These are phyloP conservation scores for Brachypteracias leptosomus DNA, from an alignment of 2,113 vertebrate genomes.

Conservation along the genomic window DNA sequence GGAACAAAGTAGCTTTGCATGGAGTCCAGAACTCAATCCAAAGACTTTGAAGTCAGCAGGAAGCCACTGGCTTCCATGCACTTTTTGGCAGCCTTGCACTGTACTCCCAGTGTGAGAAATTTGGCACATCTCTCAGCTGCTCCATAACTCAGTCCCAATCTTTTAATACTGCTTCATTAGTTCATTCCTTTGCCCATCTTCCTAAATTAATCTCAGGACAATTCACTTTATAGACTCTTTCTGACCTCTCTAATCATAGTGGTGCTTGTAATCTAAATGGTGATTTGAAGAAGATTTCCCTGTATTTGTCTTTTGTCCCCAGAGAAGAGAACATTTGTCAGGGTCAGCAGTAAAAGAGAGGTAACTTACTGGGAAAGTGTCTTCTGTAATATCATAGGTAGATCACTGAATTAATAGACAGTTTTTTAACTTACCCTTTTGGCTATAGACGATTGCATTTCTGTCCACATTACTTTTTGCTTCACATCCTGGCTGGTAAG, in stretches of 20 bases:
- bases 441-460: neutral
- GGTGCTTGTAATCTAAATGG: neutral
- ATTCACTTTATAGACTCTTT: slow-evolving; percentile 1
- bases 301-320: neutral
- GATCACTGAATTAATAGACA: neutral
- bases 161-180: neutral
- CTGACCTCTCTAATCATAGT: neutral
- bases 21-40: neutral
- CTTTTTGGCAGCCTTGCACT: neutral
- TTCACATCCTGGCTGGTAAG: neutral
- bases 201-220: slow-evolving; percentile 28
- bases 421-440: neutral
- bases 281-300: neutral
- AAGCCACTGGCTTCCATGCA: neutral
- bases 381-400: neutral
- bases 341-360: neutral
- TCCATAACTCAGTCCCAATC: neutral
- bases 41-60: slow-evolving; percentile 16
- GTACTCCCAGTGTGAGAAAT: neutral
- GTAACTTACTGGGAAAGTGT: neutral
- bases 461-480: neutral
- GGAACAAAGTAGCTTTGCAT: neutral
- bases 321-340: neutral
- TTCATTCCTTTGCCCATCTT: neutral
- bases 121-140: neutral